phyloP scores from a whole-genome alignment of 2,888 invertebrate species.

The Sminthurides aquaticus region DNA sequence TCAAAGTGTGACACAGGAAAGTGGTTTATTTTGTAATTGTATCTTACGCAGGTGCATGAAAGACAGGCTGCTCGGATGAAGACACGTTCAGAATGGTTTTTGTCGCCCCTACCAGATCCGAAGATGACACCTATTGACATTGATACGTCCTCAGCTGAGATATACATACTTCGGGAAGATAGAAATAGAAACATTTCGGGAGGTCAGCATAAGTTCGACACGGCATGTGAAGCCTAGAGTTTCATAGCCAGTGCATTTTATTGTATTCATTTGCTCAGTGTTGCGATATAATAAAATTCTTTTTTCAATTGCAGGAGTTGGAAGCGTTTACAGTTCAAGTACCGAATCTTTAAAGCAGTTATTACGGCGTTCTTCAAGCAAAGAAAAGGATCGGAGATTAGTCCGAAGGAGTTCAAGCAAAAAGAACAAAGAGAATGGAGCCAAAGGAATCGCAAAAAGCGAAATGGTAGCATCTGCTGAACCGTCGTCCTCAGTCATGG shows the following conservation, averaged over 20 bases:
- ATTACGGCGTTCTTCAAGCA: constrained; percentile 52
- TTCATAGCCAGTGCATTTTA: not conserved
- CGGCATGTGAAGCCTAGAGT: not conserved
- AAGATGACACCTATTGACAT: constrained; percentile 46
- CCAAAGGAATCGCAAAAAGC: constrained; percentile 26
- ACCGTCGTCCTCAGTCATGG: constrained; percentile 6
- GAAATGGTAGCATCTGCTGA: constrained; percentile 4
- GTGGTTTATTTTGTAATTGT: not conserved
- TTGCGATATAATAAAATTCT: too few relatives aligned
- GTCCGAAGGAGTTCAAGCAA: constrained; percentile 52
- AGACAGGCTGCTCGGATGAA: constrained; percentile 93
- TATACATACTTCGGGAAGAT: constrained; percentile 49
- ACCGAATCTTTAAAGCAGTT: constrained; percentile 58
- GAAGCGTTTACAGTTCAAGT: constrained; percentile 46
- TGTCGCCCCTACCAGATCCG: constrained; percentile 56
- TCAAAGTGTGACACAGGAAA: too few relatives aligned
- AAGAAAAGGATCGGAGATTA: constrained; percentile 49
- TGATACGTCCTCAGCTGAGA: constrained; percentile 47
- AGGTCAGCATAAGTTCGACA: constrained; percentile 11
- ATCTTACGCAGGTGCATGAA: constrained; percentile 70
- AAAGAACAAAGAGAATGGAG: constrained; percentile 53
- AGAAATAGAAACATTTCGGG: constrained; percentile 29
- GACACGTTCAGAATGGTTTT: constrained; percentile 95
- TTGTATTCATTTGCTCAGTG: too few relatives aligned
- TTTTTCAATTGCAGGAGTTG: too few relatives aligned